These are phyloP conservation scores for Meteorus sp. DNA, from an alignment of 1,140 invertebrate genomes.

Conservation along the genomic window DNA sequence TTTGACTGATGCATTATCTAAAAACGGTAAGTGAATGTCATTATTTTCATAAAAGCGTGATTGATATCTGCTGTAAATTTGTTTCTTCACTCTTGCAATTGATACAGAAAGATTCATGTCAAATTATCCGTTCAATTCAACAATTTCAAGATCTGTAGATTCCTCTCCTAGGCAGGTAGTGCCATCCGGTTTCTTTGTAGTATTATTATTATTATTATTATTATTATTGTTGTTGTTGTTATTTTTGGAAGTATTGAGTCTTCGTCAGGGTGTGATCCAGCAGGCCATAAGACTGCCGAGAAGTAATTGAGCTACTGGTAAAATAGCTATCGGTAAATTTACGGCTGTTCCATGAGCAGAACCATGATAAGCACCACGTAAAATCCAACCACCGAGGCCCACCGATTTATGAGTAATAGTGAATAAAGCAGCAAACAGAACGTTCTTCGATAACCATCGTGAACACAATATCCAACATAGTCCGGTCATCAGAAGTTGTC, in stretches of 20 bases:
- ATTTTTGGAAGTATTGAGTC: neutral
- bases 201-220: too few species aligned
- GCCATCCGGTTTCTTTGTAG: too few species aligned
- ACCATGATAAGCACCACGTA: conserved; percentile 49
- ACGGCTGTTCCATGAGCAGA: conserved; percentile 46
- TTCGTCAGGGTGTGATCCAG: conserved; percentile 42
- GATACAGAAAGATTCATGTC: too few species aligned
- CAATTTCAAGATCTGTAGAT: too few species aligned
- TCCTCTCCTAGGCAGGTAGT: too few species aligned
- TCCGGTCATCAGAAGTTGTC: conserved; percentile 47
- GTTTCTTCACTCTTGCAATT: too few species aligned
- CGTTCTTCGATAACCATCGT: conserved; percentile 45
- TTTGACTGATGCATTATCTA: too few species aligned
- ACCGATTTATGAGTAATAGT: conserved; percentile 54
- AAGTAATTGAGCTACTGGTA: conserved; percentile 52
- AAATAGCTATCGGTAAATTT: conserved; percentile 49
- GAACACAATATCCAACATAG: conserved; percentile 52
- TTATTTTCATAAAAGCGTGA: too few species aligned
- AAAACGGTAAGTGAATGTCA: too few species aligned
- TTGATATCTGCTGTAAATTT: too few species aligned
- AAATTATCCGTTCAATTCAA: too few species aligned
- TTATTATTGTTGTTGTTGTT: too few species aligned
- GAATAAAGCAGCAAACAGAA: conserved; percentile 48
- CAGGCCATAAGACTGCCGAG: conserved; percentile 52
- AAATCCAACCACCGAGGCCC: conserved; percentile 50